phyloP scores from a whole-genome alignment of 2,113 vertebrate species.

The Phyllostomus discolor region DNA sequence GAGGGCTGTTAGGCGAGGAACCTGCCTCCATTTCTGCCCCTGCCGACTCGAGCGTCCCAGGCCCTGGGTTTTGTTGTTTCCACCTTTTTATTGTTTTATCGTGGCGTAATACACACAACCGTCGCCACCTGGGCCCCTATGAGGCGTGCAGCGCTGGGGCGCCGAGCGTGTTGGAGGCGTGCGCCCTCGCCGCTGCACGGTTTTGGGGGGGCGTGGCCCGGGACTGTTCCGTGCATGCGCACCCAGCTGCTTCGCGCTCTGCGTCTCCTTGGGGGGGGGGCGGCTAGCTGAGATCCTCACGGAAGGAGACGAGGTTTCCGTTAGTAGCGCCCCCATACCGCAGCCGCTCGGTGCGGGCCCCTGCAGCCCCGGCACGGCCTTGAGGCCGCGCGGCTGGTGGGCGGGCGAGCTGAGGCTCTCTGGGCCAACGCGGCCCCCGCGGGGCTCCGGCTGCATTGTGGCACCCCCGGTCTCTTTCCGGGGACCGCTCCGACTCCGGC shows the following conservation, averaged over 20 bases:
- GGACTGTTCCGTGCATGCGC: fast-evolving
- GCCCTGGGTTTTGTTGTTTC: too few relatives aligned
- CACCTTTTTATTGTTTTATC: too few relatives aligned
- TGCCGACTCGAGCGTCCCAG: fast-evolving
- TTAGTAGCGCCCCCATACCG: fast-evolving
- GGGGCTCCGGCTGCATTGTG: neutral
- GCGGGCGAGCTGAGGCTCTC: fast-evolving
- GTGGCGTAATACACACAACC: too few relatives aligned
- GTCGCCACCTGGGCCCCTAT: fast-evolving
- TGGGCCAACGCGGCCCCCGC: fast-evolving
- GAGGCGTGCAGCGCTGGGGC: fast-evolving
- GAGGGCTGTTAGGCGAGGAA: neutral
- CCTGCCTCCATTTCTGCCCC: neutral
- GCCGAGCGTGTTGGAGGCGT: too few relatives aligned
- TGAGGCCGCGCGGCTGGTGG: fast-evolving
- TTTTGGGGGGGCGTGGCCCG: fast-evolving
- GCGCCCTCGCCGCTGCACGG: fast-evolving
- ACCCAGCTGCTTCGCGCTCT: fast-evolving
- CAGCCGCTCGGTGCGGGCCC: fast-evolving
- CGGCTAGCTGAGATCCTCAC: fast-evolving
- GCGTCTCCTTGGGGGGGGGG: neutral
- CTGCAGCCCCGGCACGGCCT: fast-evolving
- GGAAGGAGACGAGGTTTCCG: neutral
- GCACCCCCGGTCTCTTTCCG: neutral
- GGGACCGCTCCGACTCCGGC: fast-evolving